Base-by-base conservation (phyloP, 1,140 invertebrate genomes). In the Tetragnatha versicolor region DNA sequence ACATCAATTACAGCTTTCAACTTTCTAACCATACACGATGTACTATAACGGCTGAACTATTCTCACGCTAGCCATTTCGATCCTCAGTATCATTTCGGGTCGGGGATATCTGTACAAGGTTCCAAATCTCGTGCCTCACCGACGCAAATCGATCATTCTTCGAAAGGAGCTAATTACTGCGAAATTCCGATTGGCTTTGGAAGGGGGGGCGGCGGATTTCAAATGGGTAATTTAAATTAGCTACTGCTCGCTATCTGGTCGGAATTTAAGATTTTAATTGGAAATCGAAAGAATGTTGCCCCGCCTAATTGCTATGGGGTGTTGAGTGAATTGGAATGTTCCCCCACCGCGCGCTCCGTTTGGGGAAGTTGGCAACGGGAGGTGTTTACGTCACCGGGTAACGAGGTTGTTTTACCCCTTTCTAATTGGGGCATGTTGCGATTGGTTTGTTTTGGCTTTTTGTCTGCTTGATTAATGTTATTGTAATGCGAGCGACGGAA, bases 211-310 rank as follows among this genome's bases (percentile, higher is more conserved):
- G 65, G 27, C 51, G 35, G 27, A 51, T 68, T 68, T 51, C 65
- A 68, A 39, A 49, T 68, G 65, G 42, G 42, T 51, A 51, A 68
- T 68, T 68, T 68, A 68, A 68, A 68, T 68, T 51, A 68, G 45
- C 31, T 29, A 45, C 33, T 68, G 65, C 65, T 51, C 27, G 45
- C 7, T 25, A 42, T 65, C 29, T 12, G 31, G 29, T 20, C 9
- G 65, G 65, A 68, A 68, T 68, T 68, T 49, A 68, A 68, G 65
- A 68, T 45, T 68, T 68, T 68, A 68, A 68, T 68, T 68, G 65
- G 31, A 68, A 68, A 68, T 68, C 65, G 65, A 68, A 39, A 51
- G 65, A 68, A 68, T 68, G 65, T 68, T 68, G 65, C 51, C 45
- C 29, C 27, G 22, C 65, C 65, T 68, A 68, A 68, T 49, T 68